Percentiles rank a stretch among this genome's conserved stretches.
Evolutionary conservation across 2,797 vertebrate genomes (phyloP).

Genomic region (Muscicapa striata): DNA sequence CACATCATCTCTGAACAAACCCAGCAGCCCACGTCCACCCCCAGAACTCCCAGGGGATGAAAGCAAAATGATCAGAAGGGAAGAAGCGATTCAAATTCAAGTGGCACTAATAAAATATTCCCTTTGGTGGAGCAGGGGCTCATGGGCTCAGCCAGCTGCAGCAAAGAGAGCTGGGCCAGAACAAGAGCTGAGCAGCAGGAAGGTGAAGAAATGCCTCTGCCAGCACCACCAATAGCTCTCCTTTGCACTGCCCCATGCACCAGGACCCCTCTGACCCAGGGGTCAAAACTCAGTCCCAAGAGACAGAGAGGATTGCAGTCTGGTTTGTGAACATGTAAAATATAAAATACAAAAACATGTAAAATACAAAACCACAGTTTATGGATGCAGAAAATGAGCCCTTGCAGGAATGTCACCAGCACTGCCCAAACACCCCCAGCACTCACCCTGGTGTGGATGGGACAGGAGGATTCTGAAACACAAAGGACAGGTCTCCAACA

Average conservation of each 20-base stretch:
- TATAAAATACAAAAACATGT: neutral
- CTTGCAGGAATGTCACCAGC: neutral
- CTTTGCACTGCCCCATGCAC: fast-evolving
- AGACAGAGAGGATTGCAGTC: neutral
- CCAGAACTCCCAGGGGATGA: neutral
- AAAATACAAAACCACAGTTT: neutral
- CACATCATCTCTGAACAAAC: neutral
- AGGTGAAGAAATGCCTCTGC: neutral
- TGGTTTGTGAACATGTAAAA: neutral
- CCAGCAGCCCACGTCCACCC: neutral
- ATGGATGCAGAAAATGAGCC: neutral
- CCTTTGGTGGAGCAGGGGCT: conserved; percentile 54
- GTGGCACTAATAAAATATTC: conserved; percentile 49
- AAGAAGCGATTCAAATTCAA: neutral
- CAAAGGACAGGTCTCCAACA: neutral
- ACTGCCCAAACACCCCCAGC: neutral
- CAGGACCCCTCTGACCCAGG: fast-evolving
- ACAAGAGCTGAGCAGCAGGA: neutral
- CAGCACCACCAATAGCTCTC: neutral
- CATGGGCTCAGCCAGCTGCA: neutral
- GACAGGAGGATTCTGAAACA: neutral
- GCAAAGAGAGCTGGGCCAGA: neutral
- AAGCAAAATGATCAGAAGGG: conserved; percentile 50
- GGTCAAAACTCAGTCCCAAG: neutral
- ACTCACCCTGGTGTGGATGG: fast-evolving